Conservation (phyloP, 1,140 invertebrate genomes). For the Saccostrea cuccullata region DNA sequence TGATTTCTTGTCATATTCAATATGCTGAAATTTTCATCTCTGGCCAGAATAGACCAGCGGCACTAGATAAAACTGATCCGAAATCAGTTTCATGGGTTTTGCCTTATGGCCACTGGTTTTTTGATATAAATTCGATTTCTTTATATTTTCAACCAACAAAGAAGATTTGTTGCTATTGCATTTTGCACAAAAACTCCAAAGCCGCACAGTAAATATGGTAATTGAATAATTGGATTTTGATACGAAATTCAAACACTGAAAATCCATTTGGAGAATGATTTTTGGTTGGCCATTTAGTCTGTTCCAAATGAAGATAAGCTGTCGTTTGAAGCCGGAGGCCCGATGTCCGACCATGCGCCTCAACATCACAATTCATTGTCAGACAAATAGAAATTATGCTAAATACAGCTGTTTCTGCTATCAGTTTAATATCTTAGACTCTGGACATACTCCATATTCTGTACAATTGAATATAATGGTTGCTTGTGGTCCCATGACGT, state of each 20-base stretch:
- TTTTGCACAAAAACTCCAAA: neutral
- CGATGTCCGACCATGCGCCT: constrained; percentile 10
- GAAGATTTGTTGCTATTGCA: neutral
- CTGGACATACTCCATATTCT: constrained; percentile 15
- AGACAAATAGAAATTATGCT: constrained; percentile 36
- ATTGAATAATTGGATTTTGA: constrained; percentile 37
- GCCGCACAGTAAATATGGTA: constrained; percentile 25
- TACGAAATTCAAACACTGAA: constrained; percentile 30
- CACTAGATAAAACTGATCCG: neutral
- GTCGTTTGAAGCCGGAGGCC: neutral
- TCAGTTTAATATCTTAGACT: constrained; percentile 33
- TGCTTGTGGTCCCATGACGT: constrained; percentile 31
- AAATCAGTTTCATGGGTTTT: constrained; percentile 1
- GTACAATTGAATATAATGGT: constrained; percentile 6
- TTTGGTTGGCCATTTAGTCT: constrained; percentile 18
- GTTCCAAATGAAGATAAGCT: constrained; percentile 20
- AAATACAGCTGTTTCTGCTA: constrained; percentile 29
- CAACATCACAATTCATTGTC: constrained; percentile 35
- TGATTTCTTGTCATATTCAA: neutral
- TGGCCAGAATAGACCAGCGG: neutral
- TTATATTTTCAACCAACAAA: neutral
- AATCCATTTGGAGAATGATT: constrained; percentile 29
- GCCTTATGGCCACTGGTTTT: neutral
- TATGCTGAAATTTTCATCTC: constrained; percentile 1
- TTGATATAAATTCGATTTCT: constrained; percentile 3